These are phyloP conservation scores for Cetonia aurata DNA, from an alignment of 2,888 invertebrate species.

Conservation along the genomic window DNA sequence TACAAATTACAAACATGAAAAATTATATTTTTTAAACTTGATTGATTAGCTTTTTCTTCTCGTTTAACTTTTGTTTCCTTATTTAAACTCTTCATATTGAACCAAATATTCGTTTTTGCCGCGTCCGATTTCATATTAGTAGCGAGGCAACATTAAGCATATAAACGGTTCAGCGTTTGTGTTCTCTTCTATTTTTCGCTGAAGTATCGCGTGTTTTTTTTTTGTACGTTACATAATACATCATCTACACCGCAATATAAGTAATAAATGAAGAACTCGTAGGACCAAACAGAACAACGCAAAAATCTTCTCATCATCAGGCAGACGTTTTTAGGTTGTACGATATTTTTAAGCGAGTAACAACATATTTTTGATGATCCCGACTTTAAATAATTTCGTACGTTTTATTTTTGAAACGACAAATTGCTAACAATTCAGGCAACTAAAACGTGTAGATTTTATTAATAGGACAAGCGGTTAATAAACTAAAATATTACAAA, in stretches of 20 bases:
- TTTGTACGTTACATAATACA: not conserved
- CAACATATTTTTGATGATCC: slow-evolving; percentile 39
- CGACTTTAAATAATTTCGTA: slow-evolving; percentile 10
- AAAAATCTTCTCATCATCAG: slow-evolving; percentile 43
- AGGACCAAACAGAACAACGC: slow-evolving; percentile 57
- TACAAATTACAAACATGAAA: not conserved
- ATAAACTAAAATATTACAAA: no score
- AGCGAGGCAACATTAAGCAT: no score
- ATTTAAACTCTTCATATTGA: not conserved
- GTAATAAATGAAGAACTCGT: slow-evolving; percentile 48
- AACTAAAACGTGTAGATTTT: slow-evolving; percentile 42
- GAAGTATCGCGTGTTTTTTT: slow-evolving; percentile 10
- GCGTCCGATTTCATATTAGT: no score
- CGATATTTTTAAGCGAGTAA: slow-evolving; percentile 28
- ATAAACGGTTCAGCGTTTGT: slow-evolving; percentile 36
- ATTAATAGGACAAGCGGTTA: not conserved
- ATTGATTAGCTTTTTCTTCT: not conserved
- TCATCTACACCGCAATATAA: slow-evolving; percentile 10
- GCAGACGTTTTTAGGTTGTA: slow-evolving; percentile 27
- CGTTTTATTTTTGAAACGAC: slow-evolving; percentile 18
- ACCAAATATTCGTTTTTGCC: not conserved
- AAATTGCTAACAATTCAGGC: slow-evolving; percentile 22
- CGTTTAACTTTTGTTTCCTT: not conserved
- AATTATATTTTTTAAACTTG: slow-evolving; percentile 1
- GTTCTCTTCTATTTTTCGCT: slow-evolving; percentile 29